phyloP scores from a whole-genome alignment of 2,797 vertebrate species.

The Amblyopsis hoosieri region DNA sequence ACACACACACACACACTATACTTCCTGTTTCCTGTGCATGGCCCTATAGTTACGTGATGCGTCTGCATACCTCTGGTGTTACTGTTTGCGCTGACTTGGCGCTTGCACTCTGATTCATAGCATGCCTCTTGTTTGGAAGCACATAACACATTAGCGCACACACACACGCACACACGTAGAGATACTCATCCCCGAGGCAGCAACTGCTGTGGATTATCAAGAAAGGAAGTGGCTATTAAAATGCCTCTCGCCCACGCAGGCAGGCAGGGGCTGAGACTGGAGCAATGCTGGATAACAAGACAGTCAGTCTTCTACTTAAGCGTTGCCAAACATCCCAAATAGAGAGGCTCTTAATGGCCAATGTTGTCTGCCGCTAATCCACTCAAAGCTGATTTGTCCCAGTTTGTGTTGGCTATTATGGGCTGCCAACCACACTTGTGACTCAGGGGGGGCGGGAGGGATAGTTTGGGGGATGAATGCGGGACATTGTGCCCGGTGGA shows the following conservation, averaged over 20 bases:
- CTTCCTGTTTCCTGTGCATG: conserved; percentile 65
- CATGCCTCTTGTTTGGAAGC: conserved; percentile 40
- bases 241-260: conserved; percentile 71
- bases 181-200: conserved; percentile 54
- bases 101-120: conserved; percentile 59
- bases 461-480: conserved; percentile 66
- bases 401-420: conserved; percentile 63
- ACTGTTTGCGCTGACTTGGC: conserved; percentile 66
- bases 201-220: conserved; percentile 73
- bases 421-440: conserved; percentile 65
- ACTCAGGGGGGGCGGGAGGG: conserved; percentile 58
- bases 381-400: conserved; percentile 40
- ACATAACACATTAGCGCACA: conserved; percentile 6
- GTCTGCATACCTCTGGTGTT: conserved; percentile 63
- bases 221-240: conserved; percentile 79
- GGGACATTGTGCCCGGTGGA: conserved; percentile 56
- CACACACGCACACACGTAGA: conserved; percentile 7
- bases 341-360: conserved; percentile 44
- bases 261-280: conserved; percentile 29
- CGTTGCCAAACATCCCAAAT: conserved; percentile 46
- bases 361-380: conserved; percentile 52
- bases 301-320: conserved; percentile 42
- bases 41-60: conserved; percentile 49
- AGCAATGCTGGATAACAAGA: conserved; percentile 59
- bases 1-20: background rate